These are phyloP conservation scores for Ptychobarbus kaznakovi DNA, from an alignment of 2,797 vertebrate genomes.

Conservation along the genomic window DNA sequence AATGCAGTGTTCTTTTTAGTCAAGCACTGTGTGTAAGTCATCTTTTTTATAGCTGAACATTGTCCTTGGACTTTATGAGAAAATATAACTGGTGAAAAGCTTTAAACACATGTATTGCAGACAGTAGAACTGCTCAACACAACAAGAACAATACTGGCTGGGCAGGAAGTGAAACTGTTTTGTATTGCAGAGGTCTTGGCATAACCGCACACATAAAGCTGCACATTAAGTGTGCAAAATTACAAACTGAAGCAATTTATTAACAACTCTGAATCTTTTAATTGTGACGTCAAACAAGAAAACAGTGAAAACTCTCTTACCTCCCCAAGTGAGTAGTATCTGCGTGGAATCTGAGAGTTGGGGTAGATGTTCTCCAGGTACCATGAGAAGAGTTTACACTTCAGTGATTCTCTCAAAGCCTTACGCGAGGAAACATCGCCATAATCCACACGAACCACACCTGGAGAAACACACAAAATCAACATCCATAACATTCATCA, in stretches of 20 bases:
- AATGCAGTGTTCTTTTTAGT: neutral
- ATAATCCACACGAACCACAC: slow-evolving; percentile 96
- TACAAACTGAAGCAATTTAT: neutral
- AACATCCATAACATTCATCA: neutral
- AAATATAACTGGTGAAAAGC: neutral
- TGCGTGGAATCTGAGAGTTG: slow-evolving; percentile 96
- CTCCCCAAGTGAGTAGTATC: slow-evolving; percentile 98
- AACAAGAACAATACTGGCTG: neutral
- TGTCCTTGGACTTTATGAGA: neutral
- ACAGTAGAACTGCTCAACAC: neutral
- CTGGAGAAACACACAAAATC: slow-evolving; percentile 69
- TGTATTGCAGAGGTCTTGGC: no score
- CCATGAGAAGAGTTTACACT: slow-evolving; percentile 97
- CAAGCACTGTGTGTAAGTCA: neutral
- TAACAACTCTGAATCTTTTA: neutral
- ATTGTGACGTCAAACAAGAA: neutral
- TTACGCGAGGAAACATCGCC: slow-evolving; percentile 92
- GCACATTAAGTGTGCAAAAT: neutral
- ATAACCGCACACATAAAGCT: neutral
- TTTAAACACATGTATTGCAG: neutral
- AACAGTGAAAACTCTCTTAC: slow-evolving; percentile 73
- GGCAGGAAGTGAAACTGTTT: neutral
- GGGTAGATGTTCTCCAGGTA: slow-evolving; percentile 98
- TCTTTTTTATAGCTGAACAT: neutral
- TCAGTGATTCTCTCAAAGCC: slow-evolving; percentile 85